A percentile compares a stretch with the other conserved stretches of the same genome.
phyloP scores from a whole-genome alignment of 2,797 vertebrate genomes.

The Melanotaenia parkinsoni region DNA sequence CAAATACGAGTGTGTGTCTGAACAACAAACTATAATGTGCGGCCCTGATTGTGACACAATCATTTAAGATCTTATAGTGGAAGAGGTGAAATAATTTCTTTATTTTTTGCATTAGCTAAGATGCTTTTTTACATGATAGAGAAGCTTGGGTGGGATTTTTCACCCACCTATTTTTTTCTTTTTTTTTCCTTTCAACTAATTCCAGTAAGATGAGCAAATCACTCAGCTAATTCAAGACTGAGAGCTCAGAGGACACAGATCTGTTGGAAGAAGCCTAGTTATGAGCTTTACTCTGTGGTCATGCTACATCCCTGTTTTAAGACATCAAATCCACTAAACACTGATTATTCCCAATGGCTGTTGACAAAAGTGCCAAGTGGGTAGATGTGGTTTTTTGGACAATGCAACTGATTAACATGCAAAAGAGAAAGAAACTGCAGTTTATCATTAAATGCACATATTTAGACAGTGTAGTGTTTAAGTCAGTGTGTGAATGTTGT shows the following conservation, averaged over 20 bases:
- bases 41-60: slow-evolving; percentile 72
- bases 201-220: slow-evolving; percentile 75
- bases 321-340: slow-evolving; percentile 73
- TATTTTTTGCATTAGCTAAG: slow-evolving; percentile 51
- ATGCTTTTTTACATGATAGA: slow-evolving; percentile 38
- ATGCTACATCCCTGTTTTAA: slow-evolving; percentile 67
- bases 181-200: slow-evolving; percentile 78
- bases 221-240: slow-evolving; percentile 56
- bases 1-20: slow-evolving; percentile 75
- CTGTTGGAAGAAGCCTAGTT: slow-evolving; percentile 64
- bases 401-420: slow-evolving; percentile 40
- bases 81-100: slow-evolving; percentile 38
- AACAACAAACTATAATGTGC: slow-evolving; percentile 73
- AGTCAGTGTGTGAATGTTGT: slow-evolving; percentile 11
- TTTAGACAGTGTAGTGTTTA: slow-evolving; percentile 19
- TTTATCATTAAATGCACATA: slow-evolving; percentile 23
- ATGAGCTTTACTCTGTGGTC: slow-evolving; percentile 61
- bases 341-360: slow-evolving; percentile 63
- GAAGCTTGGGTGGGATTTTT: neutral
- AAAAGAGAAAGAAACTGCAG: slow-evolving; percentile 34
- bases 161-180: no score
- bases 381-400: slow-evolving; percentile 48
- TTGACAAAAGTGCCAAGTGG: slow-evolving; percentile 65
- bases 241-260: slow-evolving; percentile 60
- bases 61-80: slow-evolving; percentile 75